Evolutionary conservation across 2,888 invertebrate species (phyloP).

Genomic region (Drosophila picticornis): DNA sequence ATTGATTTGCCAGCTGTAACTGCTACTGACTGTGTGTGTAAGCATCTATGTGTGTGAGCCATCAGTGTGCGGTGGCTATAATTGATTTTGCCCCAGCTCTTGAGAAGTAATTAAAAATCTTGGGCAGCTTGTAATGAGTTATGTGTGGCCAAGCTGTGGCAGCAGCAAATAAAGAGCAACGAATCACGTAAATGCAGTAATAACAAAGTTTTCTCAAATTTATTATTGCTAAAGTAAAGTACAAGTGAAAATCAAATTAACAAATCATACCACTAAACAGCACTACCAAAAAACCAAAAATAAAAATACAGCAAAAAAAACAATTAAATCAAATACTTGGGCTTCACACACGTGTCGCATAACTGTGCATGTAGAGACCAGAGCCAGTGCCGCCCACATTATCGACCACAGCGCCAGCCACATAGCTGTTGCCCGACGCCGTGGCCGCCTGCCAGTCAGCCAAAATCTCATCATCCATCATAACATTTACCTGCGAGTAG

Average conservation of each 20-base stretch:
- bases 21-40: constrained; percentile 3
- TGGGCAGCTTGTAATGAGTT: constrained; percentile 34
- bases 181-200: constrained; percentile 17
- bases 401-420: constrained; percentile 76
- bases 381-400: constrained; percentile 64
- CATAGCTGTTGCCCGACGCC: constrained; percentile 63
- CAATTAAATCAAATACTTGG: not conserved
- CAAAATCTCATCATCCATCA: constrained; percentile 81
- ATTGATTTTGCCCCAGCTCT: constrained; percentile 47
- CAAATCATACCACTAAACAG: constrained; percentile 42
- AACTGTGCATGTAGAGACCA: constrained; percentile 65
- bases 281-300: constrained; percentile 8
- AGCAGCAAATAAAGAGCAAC: constrained; percentile 34
- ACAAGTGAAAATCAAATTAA: constrained; percentile 38
- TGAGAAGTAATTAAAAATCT: constrained; percentile 49
- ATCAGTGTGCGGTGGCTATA: constrained; percentile 24
- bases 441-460: constrained; percentile 72
- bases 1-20: constrained; percentile 50
- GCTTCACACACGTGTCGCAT: constrained; percentile 75
- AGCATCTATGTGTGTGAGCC: not conserved
- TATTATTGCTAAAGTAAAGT: constrained; percentile 43
- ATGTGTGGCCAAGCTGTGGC: constrained; percentile 17
- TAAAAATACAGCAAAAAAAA: not conserved
- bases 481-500: constrained; percentile 85
- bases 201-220: constrained; percentile 31